A percentile compares a stretch with the other conserved stretches of the same genome.
Evolutionary conservation across 1,140 invertebrate species (phyloP).

Genomic region (Eriosoma lanigerum): DNA sequence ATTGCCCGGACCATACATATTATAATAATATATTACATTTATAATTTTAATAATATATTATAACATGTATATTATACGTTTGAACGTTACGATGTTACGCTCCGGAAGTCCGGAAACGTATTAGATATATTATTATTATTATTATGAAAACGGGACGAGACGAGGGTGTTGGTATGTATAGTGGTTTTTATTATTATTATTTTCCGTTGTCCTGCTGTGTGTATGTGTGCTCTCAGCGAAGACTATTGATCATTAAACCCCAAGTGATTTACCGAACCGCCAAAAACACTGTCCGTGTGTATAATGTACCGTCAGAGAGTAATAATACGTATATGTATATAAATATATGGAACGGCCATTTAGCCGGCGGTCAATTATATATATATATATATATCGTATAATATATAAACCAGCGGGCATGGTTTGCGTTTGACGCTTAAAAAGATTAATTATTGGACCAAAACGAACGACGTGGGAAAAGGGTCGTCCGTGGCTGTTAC

Average conservation of each 20-base stretch:
- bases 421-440: slow-evolving; percentile 25
- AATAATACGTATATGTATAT: background rate
- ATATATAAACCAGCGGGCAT: background rate
- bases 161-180: background rate
- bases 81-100: no score
- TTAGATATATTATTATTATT: no score
- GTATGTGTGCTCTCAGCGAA: background rate
- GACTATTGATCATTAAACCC: slow-evolving; percentile 1
- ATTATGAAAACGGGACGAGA: background rate
- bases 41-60: no score
- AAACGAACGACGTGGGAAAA: background rate
- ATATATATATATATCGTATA: no score
- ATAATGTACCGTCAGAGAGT: background rate
- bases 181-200: background rate
- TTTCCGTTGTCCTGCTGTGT: no score
- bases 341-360: background rate
- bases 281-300: slow-evolving; percentile 26
- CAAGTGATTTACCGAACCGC: slow-evolving; percentile 25
- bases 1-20: no score
- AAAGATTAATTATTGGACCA: slow-evolving; percentile 28
- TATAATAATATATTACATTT: no score
- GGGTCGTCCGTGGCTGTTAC: background rate
- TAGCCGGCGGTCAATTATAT: slow-evolving; percentile 25
- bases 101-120: no score
- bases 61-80: no score